Conservation (phyloP, 2,888 invertebrate species). For the Fragum whitleyi region DNA sequence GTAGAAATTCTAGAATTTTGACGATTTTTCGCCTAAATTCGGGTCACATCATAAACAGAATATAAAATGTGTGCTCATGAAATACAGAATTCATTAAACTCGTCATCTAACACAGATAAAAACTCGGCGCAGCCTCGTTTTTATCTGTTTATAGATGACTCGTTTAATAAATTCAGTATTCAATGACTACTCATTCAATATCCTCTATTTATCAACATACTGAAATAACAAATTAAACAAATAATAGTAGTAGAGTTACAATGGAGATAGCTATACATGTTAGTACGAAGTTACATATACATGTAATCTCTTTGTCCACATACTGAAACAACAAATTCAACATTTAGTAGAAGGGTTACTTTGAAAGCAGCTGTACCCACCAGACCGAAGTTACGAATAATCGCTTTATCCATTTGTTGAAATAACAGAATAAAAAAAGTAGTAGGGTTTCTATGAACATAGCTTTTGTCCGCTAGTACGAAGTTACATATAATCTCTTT, state of each 20-base stretch:
- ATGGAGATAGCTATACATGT: constrained; percentile 92
- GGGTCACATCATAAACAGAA: no score
- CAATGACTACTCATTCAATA: no score
- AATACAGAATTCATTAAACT: no score
- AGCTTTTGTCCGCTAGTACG: constrained; percentile 90
- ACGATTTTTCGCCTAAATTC: no score
- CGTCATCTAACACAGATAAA: no score
- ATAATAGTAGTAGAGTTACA: constrained; percentile 90
- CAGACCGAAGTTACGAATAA: constrained; percentile 91
- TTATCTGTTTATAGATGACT: no score
- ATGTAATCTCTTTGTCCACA: constrained; percentile 91
- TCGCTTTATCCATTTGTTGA: constrained; percentile 90
- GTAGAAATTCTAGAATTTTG: no score
- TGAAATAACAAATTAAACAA: constrained; percentile 76
- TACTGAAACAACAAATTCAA: constrained; percentile 87
- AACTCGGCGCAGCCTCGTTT: no score
- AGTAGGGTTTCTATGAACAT: constrained; percentile 91
- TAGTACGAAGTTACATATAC: constrained; percentile 90
- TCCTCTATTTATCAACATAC: constrained; percentile 90
- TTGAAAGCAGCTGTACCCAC: constrained; percentile 92
- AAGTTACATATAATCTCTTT: constrained; percentile 92
- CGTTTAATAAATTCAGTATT: no score
- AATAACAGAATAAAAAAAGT: constrained; percentile 87
- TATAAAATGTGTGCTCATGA: no score
- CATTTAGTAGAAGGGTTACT: constrained; percentile 91